Conservation (phyloP, 2,113 vertebrate species). For the Cheirogaleus medius region DNA sequence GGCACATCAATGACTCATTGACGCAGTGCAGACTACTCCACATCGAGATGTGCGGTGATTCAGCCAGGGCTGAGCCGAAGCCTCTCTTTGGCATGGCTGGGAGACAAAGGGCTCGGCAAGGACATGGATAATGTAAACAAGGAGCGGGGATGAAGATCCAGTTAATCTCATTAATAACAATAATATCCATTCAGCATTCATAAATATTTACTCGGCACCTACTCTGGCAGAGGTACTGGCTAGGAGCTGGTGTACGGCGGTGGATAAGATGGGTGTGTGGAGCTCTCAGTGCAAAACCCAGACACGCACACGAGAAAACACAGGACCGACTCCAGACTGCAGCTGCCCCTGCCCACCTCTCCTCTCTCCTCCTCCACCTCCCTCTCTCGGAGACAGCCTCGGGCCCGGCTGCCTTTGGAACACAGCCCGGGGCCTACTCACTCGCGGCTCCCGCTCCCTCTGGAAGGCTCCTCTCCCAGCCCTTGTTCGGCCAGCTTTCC, state of each 20-base stretch:
- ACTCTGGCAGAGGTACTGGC: not conserved
- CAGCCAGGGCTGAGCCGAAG: not conserved
- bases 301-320: not conserved
- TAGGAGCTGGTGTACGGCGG: not conserved
- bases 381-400: accelerated
- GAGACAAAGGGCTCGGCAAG: not conserved
- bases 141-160: not conserved
- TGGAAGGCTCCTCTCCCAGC: not conserved
- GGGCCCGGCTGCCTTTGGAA: not conserved
- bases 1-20: not conserved
- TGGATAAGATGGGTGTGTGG: too few species aligned
- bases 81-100: not conserved
- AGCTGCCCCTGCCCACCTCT: not conserved
- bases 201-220: not conserved
- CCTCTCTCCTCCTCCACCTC: not conserved
- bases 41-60: not conserved
- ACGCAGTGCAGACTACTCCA: not conserved
- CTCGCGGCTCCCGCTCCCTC: not conserved
- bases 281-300: not conserved
- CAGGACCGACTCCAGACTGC: not conserved
- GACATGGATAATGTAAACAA: not conserved
- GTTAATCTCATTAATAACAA: not conserved
- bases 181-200: not conserved
- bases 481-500: not conserved
- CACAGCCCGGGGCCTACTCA: not conserved